phyloP scores from a whole-genome alignment of 2,797 vertebrate species.

The Lithobates sylvaticus region DNA sequence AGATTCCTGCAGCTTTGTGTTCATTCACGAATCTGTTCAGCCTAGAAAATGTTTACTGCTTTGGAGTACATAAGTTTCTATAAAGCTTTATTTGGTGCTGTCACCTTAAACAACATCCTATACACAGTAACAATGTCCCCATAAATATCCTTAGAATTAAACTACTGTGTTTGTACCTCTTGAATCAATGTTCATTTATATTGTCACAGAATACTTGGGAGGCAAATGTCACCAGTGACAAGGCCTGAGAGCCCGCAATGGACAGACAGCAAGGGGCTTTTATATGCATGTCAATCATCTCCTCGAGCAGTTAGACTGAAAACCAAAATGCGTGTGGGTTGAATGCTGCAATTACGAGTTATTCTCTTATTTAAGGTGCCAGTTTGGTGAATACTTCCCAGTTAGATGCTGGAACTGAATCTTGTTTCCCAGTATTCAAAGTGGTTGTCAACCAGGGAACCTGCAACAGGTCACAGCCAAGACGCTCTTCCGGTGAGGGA shows the following conservation, averaged over 20 bases:
- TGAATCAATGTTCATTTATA: background rate
- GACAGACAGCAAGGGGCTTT: conserved; percentile 2
- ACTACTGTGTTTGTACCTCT: background rate
- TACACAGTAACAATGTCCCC: background rate
- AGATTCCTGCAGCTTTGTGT: background rate
- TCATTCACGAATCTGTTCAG: background rate
- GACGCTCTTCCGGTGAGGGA: background rate
- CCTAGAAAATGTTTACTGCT: background rate
- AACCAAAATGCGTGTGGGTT: background rate
- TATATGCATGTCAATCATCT: conserved; percentile 19
- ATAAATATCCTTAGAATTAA: background rate
- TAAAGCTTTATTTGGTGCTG: background rate
- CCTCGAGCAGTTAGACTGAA: conserved; percentile 10
- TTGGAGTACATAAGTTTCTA: background rate
- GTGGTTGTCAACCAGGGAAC: background rate
- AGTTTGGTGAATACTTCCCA: background rate
- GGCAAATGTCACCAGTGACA: conserved; percentile 17
- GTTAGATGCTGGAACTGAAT: background rate
- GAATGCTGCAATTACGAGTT: background rate
- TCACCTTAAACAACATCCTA: background rate
- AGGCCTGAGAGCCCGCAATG: conserved; percentile 34
- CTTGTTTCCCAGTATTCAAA: background rate
- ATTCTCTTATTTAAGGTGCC: background rate
- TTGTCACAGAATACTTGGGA: background rate
- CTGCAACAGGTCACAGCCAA: background rate